Evolutionary conservation across 2,888 invertebrate genomes (phyloP), one percentile per base, ranked within the genome.

Genomic region (Plutella xylostella): DNA sequence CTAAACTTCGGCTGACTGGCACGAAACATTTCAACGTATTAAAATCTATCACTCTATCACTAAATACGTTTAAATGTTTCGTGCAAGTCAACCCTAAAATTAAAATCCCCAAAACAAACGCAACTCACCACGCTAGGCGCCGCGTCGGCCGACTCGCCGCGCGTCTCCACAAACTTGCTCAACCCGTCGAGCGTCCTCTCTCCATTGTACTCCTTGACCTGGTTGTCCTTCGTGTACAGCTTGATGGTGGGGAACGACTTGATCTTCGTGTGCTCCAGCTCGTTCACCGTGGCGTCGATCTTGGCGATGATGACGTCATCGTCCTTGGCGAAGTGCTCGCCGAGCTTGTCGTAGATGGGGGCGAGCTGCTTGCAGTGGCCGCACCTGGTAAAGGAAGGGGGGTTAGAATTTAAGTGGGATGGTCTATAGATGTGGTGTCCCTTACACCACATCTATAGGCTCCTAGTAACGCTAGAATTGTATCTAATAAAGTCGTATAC

Each of bases 211-310:
- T 98, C 96, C 61, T 63, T 70, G 45, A 74, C 78, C 77, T 95
- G 91, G 82, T 96, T 96, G 60, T 93, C 92, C 85, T 97, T 98
- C 59, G 93, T 92, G 89, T 96, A 99, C 63, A 95, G 86, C 65
- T 94, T 96, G 72, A 98, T 89, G 51, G 97, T 97, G 49, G 97
- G 97, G 92, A 96, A 98, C 58, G 93, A 95, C 54, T 91, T 89
- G 68, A 99, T 90, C 85, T 96, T 97, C 46, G 97, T 93, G 83
- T 96, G 95, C 65, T 97, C 97, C 57, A 99, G 84, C 85, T 99
- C 99, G 80, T 99, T 99, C 68, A 90, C 93, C 46, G 99, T 99
- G 51, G 98, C 92, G 84, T 99, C 99, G 88, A 99, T 98, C 87
- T 99, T 99, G 61, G 98, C 98, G 69, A 99, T 92, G 42, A 99